Base-by-base conservation (phyloP, 1,140 invertebrate genomes). In the Pseudomyrmex cubaensis region DNA sequence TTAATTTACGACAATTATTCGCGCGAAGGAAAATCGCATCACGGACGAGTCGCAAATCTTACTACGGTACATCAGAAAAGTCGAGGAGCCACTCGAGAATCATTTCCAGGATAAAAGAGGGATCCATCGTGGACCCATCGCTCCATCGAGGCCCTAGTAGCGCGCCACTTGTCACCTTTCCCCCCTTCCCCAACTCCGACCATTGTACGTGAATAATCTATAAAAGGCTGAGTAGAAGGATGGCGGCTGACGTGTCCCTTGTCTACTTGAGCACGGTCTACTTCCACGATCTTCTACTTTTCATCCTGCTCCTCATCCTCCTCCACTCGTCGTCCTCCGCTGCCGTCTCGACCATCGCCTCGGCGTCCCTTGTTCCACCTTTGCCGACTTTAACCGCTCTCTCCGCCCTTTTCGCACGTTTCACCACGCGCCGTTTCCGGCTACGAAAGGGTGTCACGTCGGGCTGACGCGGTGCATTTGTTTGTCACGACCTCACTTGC, bases 121-220 rank as follows among this genome's bases (percentile, higher is more conserved):
- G 70, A 52, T 83, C 67, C 57, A 84, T 66, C 62, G 83, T 56
- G 70, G 56, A 70, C 70, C 76, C 85, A 56, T 57, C 64, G 54
- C 52, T 50, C 75, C 62, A 67, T 78, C 75, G 64, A 69, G 64
- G 17, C 52, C 63, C 64, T 20, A 35, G 22, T 56, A 22, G 75
- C 80, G 69, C 84, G 66, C 83, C 82, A 83, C 87, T 93, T 90
- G 93, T 92, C 91, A 93, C 91, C 90, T 35, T 35, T 35, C 35
- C 35, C 0, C 35, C 35, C 35, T 20, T 20, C 0, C 35, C 35
- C 35, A 35, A 35, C 35, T 87, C 83, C 90, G 83, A 84, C 88
- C 87, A 92, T 91, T 92, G 90, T 93, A 93, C 92, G 92, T 93
- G 93, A 94, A 94, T 93, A 94, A 93, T 94, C 92, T 94, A 93